Percentiles rank a stretch among this genome's conserved stretches.
Conservation (phyloP, 1,140 invertebrate species). For the Marisa cornuarietis region DNA sequence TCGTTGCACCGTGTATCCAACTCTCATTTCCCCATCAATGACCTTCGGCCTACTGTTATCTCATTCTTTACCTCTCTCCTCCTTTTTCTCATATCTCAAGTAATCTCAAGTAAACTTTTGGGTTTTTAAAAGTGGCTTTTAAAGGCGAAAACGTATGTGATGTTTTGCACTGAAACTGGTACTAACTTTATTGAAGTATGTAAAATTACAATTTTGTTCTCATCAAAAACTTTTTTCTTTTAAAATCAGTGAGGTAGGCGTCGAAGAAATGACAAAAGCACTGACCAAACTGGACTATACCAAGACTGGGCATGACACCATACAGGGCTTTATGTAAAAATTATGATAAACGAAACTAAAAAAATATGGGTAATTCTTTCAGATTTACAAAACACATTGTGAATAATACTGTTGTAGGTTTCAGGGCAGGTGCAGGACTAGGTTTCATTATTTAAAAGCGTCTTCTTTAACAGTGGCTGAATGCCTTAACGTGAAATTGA, state of each 20-base stretch:
- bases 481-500: no score
- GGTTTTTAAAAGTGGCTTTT: not conserved
- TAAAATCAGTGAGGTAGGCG: not conserved
- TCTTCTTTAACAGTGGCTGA: no score
- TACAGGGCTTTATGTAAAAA: no score
- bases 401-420: no score
- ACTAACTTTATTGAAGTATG: not conserved
- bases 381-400: no score
- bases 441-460: no score
- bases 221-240: not conserved
- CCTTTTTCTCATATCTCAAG: not conserved
- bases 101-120: not conserved
- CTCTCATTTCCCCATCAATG: not conserved
- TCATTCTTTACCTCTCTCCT: not conserved
- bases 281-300: not conserved
- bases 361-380: no score
- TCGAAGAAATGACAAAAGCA: not conserved
- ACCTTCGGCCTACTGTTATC: no score
- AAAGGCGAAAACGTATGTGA: no score
- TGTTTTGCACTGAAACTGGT: not conserved
- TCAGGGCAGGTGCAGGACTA: no score
- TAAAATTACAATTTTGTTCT: not conserved
- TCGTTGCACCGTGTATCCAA: not conserved
- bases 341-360: no score
- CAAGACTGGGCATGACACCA: no score